Evolutionary conservation across 2,113 vertebrate species (phyloP).

Genomic region (Uria lomvia): DNA sequence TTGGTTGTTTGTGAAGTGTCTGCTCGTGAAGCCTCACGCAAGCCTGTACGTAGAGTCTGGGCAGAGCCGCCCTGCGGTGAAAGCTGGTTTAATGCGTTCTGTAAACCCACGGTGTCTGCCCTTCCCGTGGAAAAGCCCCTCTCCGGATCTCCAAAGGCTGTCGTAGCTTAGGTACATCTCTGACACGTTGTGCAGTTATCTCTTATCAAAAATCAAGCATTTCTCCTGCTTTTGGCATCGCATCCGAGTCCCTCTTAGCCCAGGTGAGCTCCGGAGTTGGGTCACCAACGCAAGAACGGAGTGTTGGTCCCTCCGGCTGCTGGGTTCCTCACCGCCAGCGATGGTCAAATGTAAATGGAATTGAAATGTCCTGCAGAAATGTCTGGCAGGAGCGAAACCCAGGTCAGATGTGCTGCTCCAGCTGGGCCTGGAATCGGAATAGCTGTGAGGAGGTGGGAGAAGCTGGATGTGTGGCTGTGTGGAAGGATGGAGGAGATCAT

Average conservation of each 20-base stretch:
- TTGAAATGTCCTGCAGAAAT: background rate
- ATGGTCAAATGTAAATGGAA: background rate
- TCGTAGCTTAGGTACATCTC: background rate
- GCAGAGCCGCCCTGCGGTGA: background rate
- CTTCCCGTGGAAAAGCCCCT: accelerated
- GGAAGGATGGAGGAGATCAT: background rate
- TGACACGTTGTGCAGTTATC: background rate
- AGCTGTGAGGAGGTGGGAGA: background rate
- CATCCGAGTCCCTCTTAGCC: background rate
- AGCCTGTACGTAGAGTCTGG: too few relatives aligned
- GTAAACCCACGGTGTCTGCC: background rate
- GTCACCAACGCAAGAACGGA: background rate
- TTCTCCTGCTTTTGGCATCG: background rate
- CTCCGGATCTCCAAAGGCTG: background rate
- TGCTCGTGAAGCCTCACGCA: background rate
- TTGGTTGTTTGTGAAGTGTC: background rate
- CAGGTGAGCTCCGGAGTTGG: background rate
- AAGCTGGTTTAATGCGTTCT: background rate
- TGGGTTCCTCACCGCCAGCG: background rate
- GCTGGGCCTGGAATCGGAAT: too few relatives aligned
- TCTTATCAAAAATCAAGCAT: background rate
- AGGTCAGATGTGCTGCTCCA: background rate
- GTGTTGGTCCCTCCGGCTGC: background rate
- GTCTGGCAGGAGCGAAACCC: background rate
- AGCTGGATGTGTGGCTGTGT: background rate